These are phyloP conservation scores for Nasonia oneida DNA, from an alignment of 2,888 invertebrate genomes.

Conservation along the genomic window DNA sequence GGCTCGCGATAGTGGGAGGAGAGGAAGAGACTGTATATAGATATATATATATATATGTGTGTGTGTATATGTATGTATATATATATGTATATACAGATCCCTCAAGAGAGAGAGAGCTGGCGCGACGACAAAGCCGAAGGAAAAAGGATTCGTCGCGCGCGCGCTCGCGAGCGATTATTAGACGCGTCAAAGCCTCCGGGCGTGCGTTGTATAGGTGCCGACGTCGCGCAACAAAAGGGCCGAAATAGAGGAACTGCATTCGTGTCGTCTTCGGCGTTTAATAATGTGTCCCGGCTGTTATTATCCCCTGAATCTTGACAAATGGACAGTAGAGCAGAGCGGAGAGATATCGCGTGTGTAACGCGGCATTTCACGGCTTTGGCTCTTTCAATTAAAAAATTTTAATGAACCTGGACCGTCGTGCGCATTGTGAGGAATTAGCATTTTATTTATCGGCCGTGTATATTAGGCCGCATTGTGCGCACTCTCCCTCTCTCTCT, in stretches of 20 bases:
- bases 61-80: neutral
- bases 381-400: conserved; percentile 62
- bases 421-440: conserved; percentile 38
- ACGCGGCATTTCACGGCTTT: conserved; percentile 59
- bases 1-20: conserved; percentile 61
- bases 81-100: neutral
- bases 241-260: conserved; percentile 64
- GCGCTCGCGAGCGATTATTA: conserved; percentile 78
- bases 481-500: neutral
- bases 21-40: conserved; percentile 34
- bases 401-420: conserved; percentile 48
- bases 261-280: conserved; percentile 32
- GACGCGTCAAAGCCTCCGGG: conserved; percentile 68
- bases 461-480: conserved; percentile 22
- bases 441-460: conserved; percentile 59
- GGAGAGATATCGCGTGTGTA: conserved; percentile 7
- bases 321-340: conserved; percentile 48
- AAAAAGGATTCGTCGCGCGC: conserved; percentile 77
- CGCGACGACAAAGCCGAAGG: conserved; percentile 60
- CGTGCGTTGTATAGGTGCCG: neutral
- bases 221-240: neutral
- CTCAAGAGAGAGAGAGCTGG: neutral
- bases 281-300: conserved; percentile 42
- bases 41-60: neutral
- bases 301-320: conserved; percentile 51